Base-by-base conservation (phyloP, 2,113 vertebrate species). In the Nicator chloris region DNA sequence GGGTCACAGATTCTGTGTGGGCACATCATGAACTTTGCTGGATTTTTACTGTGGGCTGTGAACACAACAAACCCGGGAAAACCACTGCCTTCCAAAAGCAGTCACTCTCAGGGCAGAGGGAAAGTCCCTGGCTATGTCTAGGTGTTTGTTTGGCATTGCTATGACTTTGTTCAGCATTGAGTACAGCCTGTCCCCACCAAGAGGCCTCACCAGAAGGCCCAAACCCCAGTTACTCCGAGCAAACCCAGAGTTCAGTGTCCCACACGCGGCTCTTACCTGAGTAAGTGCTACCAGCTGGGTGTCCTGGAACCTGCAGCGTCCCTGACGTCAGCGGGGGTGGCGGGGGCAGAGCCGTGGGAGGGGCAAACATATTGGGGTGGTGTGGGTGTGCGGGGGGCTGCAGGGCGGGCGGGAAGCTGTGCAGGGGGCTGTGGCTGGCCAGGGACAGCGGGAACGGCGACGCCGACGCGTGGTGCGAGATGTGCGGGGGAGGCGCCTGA, bases 281-380 rank as follows among this genome's bases (percentile, higher is more conserved):
- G 96, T 99, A 99, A 69, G 99, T 98, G 96, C 98, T 98, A 86
- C 98, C 99, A 96, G 99, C 98, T 8, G 99, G 99, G 95, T 99
- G 99, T 98, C 99, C 99, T 33, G 99, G 98, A 95, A 99, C 99
- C 96, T 99, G 99, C 98, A 99, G 98, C 35, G 98, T 95, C 98
- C 98, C 99, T 94, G 99, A 99, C 45, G 99, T 99, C 98, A 99
- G 97, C 88, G 99, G 99, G 65, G 99, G 99, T 96, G 99, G 99
- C 98, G 99, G 99, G 97, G 99, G 99, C 98, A 99, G 96, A 94
- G 99, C 99, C 75, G 99, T 98, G 97, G 99, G 99, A 98, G 99
- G 98, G 98, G 99, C 99, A 97, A 99, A 99, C 99, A 99, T 99
- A 99, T 99, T 99, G 99, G 99, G 99, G 98, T 99, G 99, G 97